Percentiles rank a stretch among this genome's conserved stretches.
phyloP scores from a whole-genome alignment of 2,888 invertebrate genomes.

The Diadegma fenestrale region DNA sequence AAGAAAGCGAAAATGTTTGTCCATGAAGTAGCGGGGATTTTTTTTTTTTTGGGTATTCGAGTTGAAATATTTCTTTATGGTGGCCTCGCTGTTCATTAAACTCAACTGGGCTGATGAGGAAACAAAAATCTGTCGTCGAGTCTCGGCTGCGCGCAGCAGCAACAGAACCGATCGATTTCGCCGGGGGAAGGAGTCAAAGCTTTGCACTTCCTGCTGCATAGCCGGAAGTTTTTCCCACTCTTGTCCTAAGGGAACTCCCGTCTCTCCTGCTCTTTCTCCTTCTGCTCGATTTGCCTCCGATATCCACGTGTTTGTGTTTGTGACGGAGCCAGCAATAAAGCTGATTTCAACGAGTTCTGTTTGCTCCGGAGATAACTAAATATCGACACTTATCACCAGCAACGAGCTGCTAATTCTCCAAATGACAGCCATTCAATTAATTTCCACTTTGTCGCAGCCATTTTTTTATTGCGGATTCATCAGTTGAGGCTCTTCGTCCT shows the following conservation, averaged over 20 bases:
- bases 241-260: background rate
- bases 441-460: background rate
- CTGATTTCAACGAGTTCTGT: conserved; percentile 29
- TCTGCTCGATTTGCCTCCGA: conserved; percentile 31
- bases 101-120: conserved; percentile 8
- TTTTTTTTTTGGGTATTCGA: background rate
- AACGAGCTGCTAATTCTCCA: conserved; percentile 24
- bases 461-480: background rate
- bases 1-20: background rate
- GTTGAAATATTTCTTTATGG: background rate
- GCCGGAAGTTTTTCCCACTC: conserved; percentile 49
- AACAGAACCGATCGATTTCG: conserved; percentile 57
- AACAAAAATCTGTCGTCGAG: conserved; percentile 40
- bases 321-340: conserved; percentile 20
- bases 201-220: conserved; percentile 58
- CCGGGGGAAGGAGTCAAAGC: conserved; percentile 13
- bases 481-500: background rate
- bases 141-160: conserved; percentile 54
- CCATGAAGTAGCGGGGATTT: background rate
- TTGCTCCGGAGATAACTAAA: conserved; percentile 33
- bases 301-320: conserved; percentile 26
- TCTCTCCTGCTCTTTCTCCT: background rate
- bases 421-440: conserved; percentile 23
- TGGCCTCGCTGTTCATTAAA: conserved; percentile 4
- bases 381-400: conserved; percentile 44